Conservation (phyloP, 2,113 vertebrate genomes). For the Chelonoidis abingdonii region DNA sequence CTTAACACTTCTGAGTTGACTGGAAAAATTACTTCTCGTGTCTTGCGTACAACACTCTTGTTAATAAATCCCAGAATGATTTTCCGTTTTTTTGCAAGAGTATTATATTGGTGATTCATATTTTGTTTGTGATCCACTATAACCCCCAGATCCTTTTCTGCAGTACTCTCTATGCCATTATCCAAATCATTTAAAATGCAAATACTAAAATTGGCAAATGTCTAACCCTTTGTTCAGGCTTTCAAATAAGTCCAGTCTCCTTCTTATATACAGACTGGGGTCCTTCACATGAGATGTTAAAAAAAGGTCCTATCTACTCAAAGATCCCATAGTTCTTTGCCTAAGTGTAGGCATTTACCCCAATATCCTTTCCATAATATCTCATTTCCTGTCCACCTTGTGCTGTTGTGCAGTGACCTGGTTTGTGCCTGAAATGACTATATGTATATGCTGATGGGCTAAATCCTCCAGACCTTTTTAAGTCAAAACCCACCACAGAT, state of each 20-base stretch:
- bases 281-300: background rate
- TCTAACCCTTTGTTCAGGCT: background rate
- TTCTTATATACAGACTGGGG: too few species aligned
- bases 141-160: too few species aligned
- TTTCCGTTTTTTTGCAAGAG: too few species aligned
- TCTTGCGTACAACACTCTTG: too few species aligned
- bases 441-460: background rate
- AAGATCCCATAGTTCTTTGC: background rate
- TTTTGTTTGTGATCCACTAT: too few species aligned
- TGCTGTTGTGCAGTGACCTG: background rate
- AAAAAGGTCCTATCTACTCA: background rate
- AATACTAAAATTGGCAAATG: background rate
- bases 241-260: too few species aligned
- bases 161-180: too few species aligned
- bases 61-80: too few species aligned
- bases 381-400: background rate
- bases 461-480: background rate
- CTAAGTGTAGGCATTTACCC: background rate
- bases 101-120: too few species aligned
- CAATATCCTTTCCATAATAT: background rate
- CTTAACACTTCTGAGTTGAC: too few species aligned
- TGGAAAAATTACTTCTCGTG: too few species aligned
- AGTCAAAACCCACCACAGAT: background rate
- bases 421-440: fast-evolving
- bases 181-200: background rate